A percentile compares a stretch with the other conserved stretches of the same genome.
phyloP scores from a whole-genome alignment of 2,113 vertebrate genomes.

The Osmerus eperlanus region DNA sequence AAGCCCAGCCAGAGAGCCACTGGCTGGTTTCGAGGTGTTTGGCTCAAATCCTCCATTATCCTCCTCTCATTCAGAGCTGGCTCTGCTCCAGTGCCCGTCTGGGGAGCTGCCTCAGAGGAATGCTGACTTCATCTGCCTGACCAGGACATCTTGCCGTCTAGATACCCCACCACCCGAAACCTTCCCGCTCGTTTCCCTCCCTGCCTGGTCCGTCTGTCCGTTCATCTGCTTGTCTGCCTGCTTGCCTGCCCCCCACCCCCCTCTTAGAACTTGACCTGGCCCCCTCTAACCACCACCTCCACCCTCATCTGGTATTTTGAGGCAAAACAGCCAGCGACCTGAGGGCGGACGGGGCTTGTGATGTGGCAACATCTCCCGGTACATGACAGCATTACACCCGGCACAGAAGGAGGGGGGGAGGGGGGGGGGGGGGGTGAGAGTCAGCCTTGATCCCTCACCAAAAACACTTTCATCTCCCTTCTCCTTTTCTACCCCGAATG shows the following conservation, averaged over 20 bases:
- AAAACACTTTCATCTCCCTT: no score
- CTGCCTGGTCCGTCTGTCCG: no score
- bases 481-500: no score
- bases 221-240: no score
- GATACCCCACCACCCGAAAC: slow-evolving; percentile 34
- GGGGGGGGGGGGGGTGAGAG: neutral
- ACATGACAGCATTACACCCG: neutral
- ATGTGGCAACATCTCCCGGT: slow-evolving; percentile 52
- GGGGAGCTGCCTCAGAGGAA: slow-evolving; percentile 63
- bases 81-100: slow-evolving; percentile 56
- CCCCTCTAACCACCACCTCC: slow-evolving; percentile 18
- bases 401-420: neutral
- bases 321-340: slow-evolving; percentile 48
- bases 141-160: slow-evolving; percentile 47
- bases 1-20: no score
- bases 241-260: neutral
- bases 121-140: slow-evolving; percentile 65
- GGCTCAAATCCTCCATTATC: slow-evolving; percentile 49
- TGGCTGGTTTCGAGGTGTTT: slow-evolving; percentile 39
- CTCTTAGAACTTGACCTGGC: slow-evolving; percentile 33
- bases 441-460: neutral
- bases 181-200: neutral
- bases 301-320: slow-evolving; percentile 46
- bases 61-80: slow-evolving; percentile 53
- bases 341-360: slow-evolving; percentile 37